Evolutionary conservation across 2,888 invertebrate genomes (phyloP).

Genomic region (Melipona bicolor): DNA sequence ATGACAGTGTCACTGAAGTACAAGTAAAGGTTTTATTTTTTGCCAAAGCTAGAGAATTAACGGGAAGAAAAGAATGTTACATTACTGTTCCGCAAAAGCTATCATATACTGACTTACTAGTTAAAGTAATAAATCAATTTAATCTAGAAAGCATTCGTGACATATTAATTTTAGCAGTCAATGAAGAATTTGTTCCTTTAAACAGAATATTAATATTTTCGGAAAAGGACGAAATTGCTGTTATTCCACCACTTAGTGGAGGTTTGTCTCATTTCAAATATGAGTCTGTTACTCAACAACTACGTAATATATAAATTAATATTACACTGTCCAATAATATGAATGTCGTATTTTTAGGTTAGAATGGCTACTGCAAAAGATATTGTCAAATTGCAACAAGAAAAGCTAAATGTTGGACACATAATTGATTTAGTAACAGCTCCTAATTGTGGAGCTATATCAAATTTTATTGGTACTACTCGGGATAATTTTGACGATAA

Average conservation of each 20-base stretch:
- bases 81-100: conserved; percentile 86
- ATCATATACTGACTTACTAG: conserved; percentile 86
- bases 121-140: conserved; percentile 87
- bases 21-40: conserved; percentile 92
- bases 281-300: conserved; percentile 6
- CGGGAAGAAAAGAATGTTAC: conserved; percentile 87
- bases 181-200: conserved; percentile 90
- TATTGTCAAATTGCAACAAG: conserved; percentile 88
- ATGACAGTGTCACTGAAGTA: conserved; percentile 21
- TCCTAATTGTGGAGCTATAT: conserved; percentile 93
- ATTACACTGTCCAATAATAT: not conserved
- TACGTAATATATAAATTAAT: not conserved
- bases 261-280: conserved; percentile 86
- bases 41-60: conserved; percentile 94
- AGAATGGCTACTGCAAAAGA: conserved; percentile 86
- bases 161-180: conserved; percentile 92
- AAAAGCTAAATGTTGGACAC: conserved; percentile 88
- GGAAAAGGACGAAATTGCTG: conserved; percentile 92
- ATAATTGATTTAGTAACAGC: conserved; percentile 89
- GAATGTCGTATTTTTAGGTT: conserved; percentile 72
- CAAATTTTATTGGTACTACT: conserved; percentile 95
- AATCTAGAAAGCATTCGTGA: conserved; percentile 88
- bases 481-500: conserved; percentile 93
- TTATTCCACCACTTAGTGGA: conserved; percentile 97
- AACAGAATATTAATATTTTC: conserved; percentile 86